These are phyloP conservation scores for Therioaphis trifolii DNA, from an alignment of 2,888 invertebrate genomes.

Conservation along the genomic window DNA sequence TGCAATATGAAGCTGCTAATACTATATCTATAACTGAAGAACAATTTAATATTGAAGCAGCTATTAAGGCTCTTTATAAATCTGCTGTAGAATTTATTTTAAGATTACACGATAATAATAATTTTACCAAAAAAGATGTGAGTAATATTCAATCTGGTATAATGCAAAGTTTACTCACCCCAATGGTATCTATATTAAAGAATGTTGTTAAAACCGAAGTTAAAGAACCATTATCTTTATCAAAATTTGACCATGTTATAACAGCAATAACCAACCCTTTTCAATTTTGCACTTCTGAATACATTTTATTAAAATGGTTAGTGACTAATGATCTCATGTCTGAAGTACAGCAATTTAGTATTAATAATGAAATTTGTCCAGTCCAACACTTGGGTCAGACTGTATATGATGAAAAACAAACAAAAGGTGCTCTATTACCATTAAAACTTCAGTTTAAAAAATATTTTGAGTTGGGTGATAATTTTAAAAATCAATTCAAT, in stretches of 20 bases:
- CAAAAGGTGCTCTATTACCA: too few species aligned
- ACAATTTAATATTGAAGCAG: not conserved
- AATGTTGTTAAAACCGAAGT: too few species aligned
- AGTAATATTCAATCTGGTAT: not conserved
- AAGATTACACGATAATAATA: not conserved
- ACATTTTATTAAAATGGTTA: not conserved
- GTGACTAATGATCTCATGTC: not conserved
- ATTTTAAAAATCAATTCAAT: too few species aligned
- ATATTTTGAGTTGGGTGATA: too few species aligned
- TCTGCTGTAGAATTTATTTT: constrained; percentile 5
- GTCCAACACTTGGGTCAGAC: not conserved
- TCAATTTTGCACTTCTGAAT: not conserved
- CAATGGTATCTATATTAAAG: not conserved
- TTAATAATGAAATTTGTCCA: not conserved
- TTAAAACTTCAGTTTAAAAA: too few species aligned
- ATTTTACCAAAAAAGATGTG: not conserved
- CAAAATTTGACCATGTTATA: not conserved
- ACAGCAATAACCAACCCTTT: not conserved
- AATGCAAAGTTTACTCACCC: not conserved
- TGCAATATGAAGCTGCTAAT: not conserved
- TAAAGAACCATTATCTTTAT: not conserved
- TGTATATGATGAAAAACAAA: too few species aligned
- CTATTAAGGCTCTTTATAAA: not conserved
- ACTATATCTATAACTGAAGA: not conserved
- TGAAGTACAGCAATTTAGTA: not conserved